Base-by-base conservation (phyloP, 2,888 invertebrate genomes). In the Agonopterix heracliana region DNA sequence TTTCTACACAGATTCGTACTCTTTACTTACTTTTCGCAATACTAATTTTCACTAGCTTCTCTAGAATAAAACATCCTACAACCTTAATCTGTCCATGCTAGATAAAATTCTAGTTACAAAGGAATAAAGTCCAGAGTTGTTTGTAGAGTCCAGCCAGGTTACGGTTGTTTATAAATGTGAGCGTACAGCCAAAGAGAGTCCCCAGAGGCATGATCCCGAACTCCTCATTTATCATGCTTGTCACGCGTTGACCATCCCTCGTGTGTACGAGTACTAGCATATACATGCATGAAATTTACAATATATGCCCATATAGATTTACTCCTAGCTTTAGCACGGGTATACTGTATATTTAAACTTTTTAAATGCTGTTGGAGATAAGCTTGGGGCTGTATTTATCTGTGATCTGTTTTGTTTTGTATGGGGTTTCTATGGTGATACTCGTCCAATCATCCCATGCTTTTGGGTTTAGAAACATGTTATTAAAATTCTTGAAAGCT, bases 221-320 rank as follows among this genome's bases (percentile, higher is more conserved):
- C 72, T 81, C 68, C 77, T 79, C 82, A 83, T 87, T 84, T 84
- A 85, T 85, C 84, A 86, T 85, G 80, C 87, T 81, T 83, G 87
- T 86, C 88, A 86, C 86, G 87, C 74, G 78, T 74, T 87, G 86
- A 81, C 87, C 85, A 85, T 86, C 83, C 85, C 82, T 84, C 79
- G 83, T 75, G 71, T 75, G 76, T 77, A 78, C 74, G 26, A 26
- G 26, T 26, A 26, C 26, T 26, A 69, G 64, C 68, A 68, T 74
- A 76, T 77, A 80, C 74, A 71, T 66, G 78, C 63, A 62, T 63
- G 59, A 58, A 59, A 46, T 46, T 46, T 34, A 59, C 56, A 57
- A 54, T 35, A 43, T 41, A 34, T 14, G 11, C 17, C 26, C 26
- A 26, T 26, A 26, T 26, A 26, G 26, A 26, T 26, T 26, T 26